Evolutionary conservation across 2,888 invertebrate genomes (phyloP).

Genomic region (Rhagium mordax): DNA sequence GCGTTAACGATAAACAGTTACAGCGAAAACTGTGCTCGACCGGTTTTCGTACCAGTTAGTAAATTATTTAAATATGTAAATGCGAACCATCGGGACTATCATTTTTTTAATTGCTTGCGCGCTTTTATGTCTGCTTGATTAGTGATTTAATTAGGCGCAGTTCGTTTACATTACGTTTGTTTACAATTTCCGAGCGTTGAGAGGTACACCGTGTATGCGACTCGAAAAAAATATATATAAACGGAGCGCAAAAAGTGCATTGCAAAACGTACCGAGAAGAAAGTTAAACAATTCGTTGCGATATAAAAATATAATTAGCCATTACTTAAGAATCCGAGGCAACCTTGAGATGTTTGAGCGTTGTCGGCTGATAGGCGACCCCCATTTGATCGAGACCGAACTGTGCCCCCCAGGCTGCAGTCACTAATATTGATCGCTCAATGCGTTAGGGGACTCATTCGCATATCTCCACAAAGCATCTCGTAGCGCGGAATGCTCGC

Average conservation of each 20-base stretch:
- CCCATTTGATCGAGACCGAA: background rate
- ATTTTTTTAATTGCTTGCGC: background rate
- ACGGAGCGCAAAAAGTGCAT: background rate
- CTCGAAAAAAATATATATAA: background rate
- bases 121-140: background rate
- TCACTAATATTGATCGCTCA: constrained; percentile 20
- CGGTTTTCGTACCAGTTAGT: background rate
- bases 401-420: background rate
- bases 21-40: background rate
- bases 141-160: background rate
- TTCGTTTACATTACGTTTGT: too few species aligned
- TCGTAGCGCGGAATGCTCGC: background rate
- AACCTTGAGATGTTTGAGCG: constrained; percentile 16
- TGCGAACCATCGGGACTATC: background rate
- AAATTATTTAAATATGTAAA: background rate
- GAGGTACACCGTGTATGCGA: background rate
- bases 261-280: background rate
- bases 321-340: background rate
- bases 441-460: constrained; percentile 15
- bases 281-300: constrained; percentile 7
- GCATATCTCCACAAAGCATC: constrained; percentile 13
- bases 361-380: constrained; percentile 7
- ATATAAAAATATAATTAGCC: constrained; percentile 8
- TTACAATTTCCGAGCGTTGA: background rate
- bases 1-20: background rate